Evolutionary conservation across 1,140 invertebrate species (phyloP), one percentile per base, ranked within the genome.

Genomic region (Philaenus spumarius): DNA sequence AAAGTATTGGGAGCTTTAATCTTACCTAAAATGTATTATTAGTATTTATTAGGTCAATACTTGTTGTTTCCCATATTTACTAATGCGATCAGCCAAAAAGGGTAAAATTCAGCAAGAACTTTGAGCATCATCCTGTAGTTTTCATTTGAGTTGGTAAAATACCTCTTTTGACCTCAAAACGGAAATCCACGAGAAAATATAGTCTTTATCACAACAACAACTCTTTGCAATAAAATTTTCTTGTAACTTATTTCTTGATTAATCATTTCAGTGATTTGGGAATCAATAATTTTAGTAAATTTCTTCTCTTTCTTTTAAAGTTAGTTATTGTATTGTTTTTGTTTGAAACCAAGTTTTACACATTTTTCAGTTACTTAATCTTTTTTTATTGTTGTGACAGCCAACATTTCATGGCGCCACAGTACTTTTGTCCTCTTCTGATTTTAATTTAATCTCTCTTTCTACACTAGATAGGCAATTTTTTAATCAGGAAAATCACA

Each of bases 131-230:
- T 60, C 43, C 66, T 46, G 43, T 51, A 67, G 56, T 67, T 66
- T 12, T 61, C 63, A 63, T 66, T 67, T 24, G 62, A 47, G 17
- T 37, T 22, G 54, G 55, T 54, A 63, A 52, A 66, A 58, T 58
- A 57, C 19, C 46, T 66, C 61, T 51, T 58, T 50, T 47, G 35
- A 17, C 23, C 59, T 55, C 66, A 54, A 46, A 68, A 67, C 22
- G 62, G 34, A 15, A 67, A 46, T 52, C 63, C 61, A 51, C 63
- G 45, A 23, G 43, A 43, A 30, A 45, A 57, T 55, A 68, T 26
- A 53, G 54, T 61, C 58, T 66, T 64, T n/a, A 67, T 55, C 51
- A 60, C 62, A 34, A 58, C 59, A 39, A 64, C 55, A 24, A 66
- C 58, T 59, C 63, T 42, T 40, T 37, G 55, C 30, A 67, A 62